Conservation (phyloP, 2,797 vertebrate genomes). For the Periparus ater region DNA sequence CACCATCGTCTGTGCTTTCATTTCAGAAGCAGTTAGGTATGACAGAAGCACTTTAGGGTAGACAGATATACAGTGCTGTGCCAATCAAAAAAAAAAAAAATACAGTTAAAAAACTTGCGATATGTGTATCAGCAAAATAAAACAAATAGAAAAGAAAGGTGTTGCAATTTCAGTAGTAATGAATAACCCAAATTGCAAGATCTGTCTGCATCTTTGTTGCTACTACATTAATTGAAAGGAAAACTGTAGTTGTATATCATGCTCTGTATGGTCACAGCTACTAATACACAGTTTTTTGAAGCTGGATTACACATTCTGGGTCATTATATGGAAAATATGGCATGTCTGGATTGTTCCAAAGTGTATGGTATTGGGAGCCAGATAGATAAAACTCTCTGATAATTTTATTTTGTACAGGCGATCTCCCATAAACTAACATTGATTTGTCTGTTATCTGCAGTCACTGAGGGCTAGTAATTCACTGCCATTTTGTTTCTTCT, state of each 20-base stretch:
- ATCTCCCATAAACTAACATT: background rate
- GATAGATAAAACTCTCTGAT: background rate
- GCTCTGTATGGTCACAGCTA: background rate
- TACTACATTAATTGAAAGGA: background rate
- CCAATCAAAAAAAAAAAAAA: background rate
- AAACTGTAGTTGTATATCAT: background rate
- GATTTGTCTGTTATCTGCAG: background rate
- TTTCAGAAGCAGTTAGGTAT: background rate
- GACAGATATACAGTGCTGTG: background rate
- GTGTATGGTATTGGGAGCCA: background rate
- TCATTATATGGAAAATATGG: background rate
- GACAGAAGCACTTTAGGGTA: background rate
- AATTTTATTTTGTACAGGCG: background rate
- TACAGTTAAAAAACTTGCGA: background rate
- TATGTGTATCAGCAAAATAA: background rate
- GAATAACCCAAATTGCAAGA: background rate
- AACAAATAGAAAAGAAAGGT: background rate
- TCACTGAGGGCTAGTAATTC: background rate
- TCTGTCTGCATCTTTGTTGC: background rate
- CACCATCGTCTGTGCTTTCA: background rate
- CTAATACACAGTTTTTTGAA: background rate
- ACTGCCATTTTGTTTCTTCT: background rate
- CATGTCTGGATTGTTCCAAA: background rate
- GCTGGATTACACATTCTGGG: background rate
- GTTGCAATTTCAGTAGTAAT: background rate